phyloP scores from a whole-genome alignment of 2,888 invertebrate species.

The Uloborus plumipes region DNA sequence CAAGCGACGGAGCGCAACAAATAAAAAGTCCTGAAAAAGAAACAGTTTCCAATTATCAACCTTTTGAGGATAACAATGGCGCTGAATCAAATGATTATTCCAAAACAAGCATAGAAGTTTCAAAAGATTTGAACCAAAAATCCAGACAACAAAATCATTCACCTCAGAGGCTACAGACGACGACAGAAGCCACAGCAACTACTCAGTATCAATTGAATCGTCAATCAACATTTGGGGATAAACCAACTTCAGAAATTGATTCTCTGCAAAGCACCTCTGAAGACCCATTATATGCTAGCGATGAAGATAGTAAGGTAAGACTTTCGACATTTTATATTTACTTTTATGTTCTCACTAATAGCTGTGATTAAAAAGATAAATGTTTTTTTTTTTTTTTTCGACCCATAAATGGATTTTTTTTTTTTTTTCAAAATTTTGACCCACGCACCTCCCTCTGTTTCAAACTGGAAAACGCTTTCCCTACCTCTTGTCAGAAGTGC shows the following conservation, averaged over 20 bases:
- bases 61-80: constrained; percentile 34
- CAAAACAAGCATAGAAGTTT: constrained; percentile 21
- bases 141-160: constrained; percentile 1
- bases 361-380: neutral
- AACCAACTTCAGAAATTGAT: neutral
- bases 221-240: constrained; percentile 6
- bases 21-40: constrained; percentile 37
- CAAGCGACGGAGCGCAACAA: constrained; percentile 20
- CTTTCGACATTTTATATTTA: neutral
- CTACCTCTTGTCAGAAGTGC: too few species aligned
- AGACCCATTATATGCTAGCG: constrained; percentile 52
- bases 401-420: too few species aligned
- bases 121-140: constrained; percentile 13
- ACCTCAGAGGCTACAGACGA: neutral
- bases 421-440: too few species aligned
- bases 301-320: constrained; percentile 38
- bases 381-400: neutral
- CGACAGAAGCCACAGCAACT: constrained; percentile 21
- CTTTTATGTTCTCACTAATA: neutral
- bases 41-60: constrained; percentile 31
- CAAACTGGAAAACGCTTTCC: too few species aligned
- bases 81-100: constrained; percentile 35
- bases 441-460: too few species aligned
- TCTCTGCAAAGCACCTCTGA: constrained; percentile 32
- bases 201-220: constrained; percentile 15